These are phyloP conservation scores for Cephus runcator DNA, from an alignment of 2,888 invertebrate genomes.

Conservation along the genomic window DNA sequence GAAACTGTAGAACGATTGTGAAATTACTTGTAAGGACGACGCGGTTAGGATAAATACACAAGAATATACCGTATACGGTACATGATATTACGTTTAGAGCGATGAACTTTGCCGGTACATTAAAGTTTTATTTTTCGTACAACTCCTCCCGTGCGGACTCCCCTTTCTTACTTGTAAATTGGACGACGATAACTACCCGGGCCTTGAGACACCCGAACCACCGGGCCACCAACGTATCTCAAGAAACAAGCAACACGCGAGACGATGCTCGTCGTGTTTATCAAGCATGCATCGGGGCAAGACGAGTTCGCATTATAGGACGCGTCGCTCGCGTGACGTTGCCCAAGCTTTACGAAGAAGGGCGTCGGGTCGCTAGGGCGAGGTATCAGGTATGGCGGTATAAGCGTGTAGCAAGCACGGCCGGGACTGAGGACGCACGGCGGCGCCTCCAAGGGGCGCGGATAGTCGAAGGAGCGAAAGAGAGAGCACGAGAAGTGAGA, in stretches of 20 bases:
- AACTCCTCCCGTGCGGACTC: neutral
- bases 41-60: neutral
- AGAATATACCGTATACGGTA: neutral
- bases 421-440: neutral
- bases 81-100: neutral
- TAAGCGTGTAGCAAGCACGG: constrained; percentile 16
- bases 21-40: too few species aligned
- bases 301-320: constrained; percentile 44
- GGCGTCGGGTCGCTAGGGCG: constrained; percentile 25
- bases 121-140: neutral
- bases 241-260: neutral
- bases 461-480: constrained; percentile 26
- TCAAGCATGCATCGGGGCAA: constrained; percentile 37
- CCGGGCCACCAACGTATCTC: neutral
- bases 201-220: neutral
- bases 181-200: neutral
- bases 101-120: neutral
- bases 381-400: constrained; percentile 30
- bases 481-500: constrained; percentile 14
- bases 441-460: constrained; percentile 36
- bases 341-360: constrained; percentile 39
- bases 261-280: neutral
- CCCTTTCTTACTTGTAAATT: neutral
- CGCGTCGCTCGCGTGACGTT: constrained; percentile 46
- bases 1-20: neutral